Base-by-base conservation (phyloP, 2,113 vertebrate genomes). In the Phrynosoma blainvillii region DNA sequence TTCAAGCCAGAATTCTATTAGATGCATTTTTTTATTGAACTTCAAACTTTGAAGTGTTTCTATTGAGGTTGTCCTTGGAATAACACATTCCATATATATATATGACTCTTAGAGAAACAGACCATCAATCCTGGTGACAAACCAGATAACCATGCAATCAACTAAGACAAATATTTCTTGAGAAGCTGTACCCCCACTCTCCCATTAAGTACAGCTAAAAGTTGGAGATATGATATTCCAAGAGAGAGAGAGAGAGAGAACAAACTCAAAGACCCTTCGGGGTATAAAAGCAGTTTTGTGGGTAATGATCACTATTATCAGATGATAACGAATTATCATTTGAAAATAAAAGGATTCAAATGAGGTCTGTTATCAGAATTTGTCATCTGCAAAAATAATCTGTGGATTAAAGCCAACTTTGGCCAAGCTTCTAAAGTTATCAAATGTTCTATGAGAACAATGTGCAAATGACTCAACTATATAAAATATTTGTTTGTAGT, bases 81-180 rank as follows among this genome's bases (percentile, higher is more conserved):
- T 52, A 62, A 73, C 27, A 73, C 66, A 18, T 3, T 59, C 52
- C 54, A 82, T 84, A 68, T 80, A 71, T 79, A 70, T 86, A 71
- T 79, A 70, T 71, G 47, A 56, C 65, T 86, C 65, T 56, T 47
- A 79, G 27, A 86, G 65, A 76, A 86, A 79, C 5, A 52, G 10
- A 68, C 66, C 70, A 40, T 86, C 47, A 86, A 32, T 80, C 71
- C 18, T 79, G 65, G 47, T 79, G n/a, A 71, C 30, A 86, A 75
- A 75, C n/a, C 20, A 59, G 52, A 84, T 30, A 71, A 71, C 68
- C 47, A 32, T 32, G 81, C 47, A 73, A 73, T 27, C n/a, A 32
- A 68, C 16, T 25, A 54, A 70, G 62, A 40, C 59, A 27, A 79
- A 52, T 65, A 8, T 30, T 62, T 85, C 30, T 79, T 47, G 20